phyloP scores from a whole-genome alignment of 2,113 vertebrate species.

The Sebastes fasciatus region DNA sequence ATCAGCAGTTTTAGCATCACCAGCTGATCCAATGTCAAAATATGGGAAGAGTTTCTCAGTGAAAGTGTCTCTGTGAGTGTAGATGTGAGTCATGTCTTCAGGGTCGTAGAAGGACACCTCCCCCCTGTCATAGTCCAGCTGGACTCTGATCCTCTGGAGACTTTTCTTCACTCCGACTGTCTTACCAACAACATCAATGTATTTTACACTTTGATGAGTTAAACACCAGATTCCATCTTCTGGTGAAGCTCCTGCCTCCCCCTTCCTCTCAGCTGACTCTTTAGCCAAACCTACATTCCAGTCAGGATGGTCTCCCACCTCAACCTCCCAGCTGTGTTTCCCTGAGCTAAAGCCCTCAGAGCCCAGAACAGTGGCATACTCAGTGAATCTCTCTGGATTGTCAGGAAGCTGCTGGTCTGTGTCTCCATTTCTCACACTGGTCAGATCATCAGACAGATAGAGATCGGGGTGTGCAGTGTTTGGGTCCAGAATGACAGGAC shows the following conservation, averaged over 20 bases:
- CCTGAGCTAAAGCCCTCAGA: constrained; percentile 69
- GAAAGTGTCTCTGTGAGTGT: constrained; percentile 49
- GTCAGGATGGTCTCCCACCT: constrained; percentile 54
- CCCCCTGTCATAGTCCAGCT: constrained; percentile 50
- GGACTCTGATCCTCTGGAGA: constrained; percentile 56
- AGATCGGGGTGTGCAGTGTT: too few relatives aligned
- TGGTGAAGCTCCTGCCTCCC: rapidly evolving
- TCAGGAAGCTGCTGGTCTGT: neutral
- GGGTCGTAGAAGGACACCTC: constrained; percentile 53
- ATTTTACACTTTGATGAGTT: rapidly evolving
- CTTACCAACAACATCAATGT: neutral
- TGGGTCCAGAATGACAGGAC: too few relatives aligned
- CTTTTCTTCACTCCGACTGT: constrained; percentile 7
- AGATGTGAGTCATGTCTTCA: constrained; percentile 48
- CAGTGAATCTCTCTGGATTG: neutral
- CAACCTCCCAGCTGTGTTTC: constrained; percentile 68
- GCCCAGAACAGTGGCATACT: neutral
- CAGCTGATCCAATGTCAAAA: too few relatives aligned
- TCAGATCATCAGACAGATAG: neutral
- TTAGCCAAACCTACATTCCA: constrained; percentile 49
- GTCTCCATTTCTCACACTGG: neutral
- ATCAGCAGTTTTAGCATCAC: too few relatives aligned
- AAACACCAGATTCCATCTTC: constrained; percentile 44
- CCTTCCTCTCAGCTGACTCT: constrained; percentile 58
- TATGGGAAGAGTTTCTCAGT: constrained; percentile 48